phyloP scores from a whole-genome alignment of 2,888 invertebrate genomes.

The Sinotaia quadrata region DNA sequence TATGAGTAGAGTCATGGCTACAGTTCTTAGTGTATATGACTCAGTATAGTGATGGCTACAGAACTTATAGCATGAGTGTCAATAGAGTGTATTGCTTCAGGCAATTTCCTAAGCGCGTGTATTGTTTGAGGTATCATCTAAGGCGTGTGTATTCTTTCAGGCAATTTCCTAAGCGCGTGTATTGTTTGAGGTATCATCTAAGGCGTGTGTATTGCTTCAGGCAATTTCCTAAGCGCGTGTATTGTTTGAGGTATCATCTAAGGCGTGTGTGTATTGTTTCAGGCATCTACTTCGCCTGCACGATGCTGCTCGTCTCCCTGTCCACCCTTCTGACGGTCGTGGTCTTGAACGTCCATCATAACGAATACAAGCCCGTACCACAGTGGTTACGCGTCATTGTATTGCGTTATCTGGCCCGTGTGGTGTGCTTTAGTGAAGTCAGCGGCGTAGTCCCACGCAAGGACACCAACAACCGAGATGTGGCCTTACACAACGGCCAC shows the following conservation, averaged over 20 bases:
- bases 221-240: too few species aligned
- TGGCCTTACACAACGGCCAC: background rate
- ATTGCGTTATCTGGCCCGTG: constrained; percentile 2
- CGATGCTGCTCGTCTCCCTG: constrained; percentile 30
- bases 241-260: background rate
- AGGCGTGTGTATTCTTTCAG: too few species aligned
- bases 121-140: too few species aligned
- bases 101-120: too few species aligned
- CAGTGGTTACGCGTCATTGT: constrained; percentile 20
- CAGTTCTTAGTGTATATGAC: too few species aligned
- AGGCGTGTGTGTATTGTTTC: background rate
- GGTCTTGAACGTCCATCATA: constrained; percentile 30
- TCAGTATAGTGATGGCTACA: too few species aligned
- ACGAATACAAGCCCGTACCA: constrained; percentile 20
- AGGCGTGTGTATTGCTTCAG: too few species aligned
- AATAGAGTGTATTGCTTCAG: too few species aligned
- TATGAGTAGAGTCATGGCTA: too few species aligned
- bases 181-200: too few species aligned
- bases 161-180: too few species aligned
- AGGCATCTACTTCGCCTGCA: constrained; percentile 31
- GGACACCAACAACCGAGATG: background rate
- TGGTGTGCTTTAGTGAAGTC: constrained; percentile 7
- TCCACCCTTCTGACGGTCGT: constrained; percentile 30
- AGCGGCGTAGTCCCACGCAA: background rate
- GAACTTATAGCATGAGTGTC: too few species aligned